Evolutionary conservation across 1,140 invertebrate genomes (phyloP), one percentile per base, ranked within the genome.

Genomic region (Callitettix versicolor): DNA sequence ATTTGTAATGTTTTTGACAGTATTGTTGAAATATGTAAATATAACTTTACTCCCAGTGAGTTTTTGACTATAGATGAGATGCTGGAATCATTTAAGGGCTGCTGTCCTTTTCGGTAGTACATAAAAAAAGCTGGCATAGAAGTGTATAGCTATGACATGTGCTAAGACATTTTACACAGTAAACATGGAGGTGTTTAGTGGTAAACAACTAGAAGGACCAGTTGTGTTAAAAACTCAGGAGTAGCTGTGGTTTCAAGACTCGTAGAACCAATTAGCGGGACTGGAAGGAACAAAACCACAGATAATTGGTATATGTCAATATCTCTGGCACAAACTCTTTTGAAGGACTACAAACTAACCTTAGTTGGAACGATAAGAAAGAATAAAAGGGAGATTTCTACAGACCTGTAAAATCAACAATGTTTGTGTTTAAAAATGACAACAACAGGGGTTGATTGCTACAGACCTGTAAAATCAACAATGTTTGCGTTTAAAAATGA

Each of bases 111-210:
- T 44, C 56, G 64, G 54, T 67, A 69, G 52, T 72, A 71, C 52
- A 69, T 74, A 15, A 68, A 67, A n/a, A 68, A 68, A 61, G 69
- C 68, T 58, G 65, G 63, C 7, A 65, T 71, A n/a, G 70, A 70
- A 64, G 58, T 69, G 26, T 67, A 59, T 57, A n/a, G 59, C 59
- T 15, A 36, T 69, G n/a, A 60, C 56, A 22, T 68, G 70, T 60
- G 58, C 65, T 11, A 58, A 57, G 49, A 69, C 60, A 20, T 61
- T 56, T 21, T 70, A 69, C 58, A 64, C 65, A 40, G 18, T 60
- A 50, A 62, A 60, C 30, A 67, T 68, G 53, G 59, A 66, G 58
- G 57, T 59, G 12, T 68, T 64, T 60, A 51, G 48, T 34, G 48
- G 41, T 14, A 57, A 66, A 33, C 69, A 70, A 59, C 67, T 64